Base-by-base conservation (phyloP, 2,888 invertebrate species). In the Exocentrus adspersus region DNA sequence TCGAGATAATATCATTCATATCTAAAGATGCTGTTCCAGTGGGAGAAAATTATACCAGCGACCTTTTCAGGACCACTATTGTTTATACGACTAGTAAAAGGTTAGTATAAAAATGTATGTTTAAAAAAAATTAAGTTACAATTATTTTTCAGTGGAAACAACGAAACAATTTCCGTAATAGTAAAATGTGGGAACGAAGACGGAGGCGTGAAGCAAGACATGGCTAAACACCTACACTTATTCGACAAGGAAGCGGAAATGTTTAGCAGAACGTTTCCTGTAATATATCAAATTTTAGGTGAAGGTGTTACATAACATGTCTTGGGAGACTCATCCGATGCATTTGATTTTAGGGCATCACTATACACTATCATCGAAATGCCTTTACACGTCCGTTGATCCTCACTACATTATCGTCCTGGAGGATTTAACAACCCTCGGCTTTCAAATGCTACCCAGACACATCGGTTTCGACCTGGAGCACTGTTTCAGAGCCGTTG, bases 351-450 rank as follows among this genome's bases (percentile, higher is more conserved):
- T 48, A 77, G 77, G 75, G 2, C 71, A 75, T 54, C 48, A 62
- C 43, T 73, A 71, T 46, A 75, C 54, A n/a, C 79, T 64, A 67
- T 80, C 70, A 2, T 81, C 79, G 0, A 75, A 75, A 56, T 76
- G 78, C 19, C 64, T 81, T 4, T 78, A 80, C 67, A 71, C 79
- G 7, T 77, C 80, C 45, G 60, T 69, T n/a, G 74, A 77, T 21
- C 75, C 81, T 37, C 82, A 82, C 4, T 56, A 77, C 16, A 68
- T 83, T 6, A 73, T 85, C 32, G 77, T 88, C 1, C 76, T 89
- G 37, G 87, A 89, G 71, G 88, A 89, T 74, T 79, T 88, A 41
- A 83, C 84, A n/a, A 82, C 83, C 51, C 77, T 83, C 52, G 87
- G 87, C 28, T 87, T 84, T 70, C 82, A 84, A 64, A 82, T 87